Evolutionary conservation across 2,113 vertebrate genomes (phyloP).

Genomic region (Hemibagrus wyckioides): DNA sequence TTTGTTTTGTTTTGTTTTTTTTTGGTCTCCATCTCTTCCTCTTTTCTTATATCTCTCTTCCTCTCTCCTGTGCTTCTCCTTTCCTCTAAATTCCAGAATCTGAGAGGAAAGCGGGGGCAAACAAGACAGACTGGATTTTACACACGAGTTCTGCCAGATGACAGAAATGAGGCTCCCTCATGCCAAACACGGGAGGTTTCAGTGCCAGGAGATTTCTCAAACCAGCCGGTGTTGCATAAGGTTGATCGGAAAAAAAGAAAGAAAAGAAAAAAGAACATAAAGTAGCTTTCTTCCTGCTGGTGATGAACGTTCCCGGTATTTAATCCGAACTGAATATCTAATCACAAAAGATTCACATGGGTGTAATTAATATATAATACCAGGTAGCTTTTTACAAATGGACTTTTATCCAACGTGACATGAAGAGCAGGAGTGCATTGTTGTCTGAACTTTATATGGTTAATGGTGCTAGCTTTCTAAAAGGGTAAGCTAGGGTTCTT

Average conservation of each 20-base stretch:
- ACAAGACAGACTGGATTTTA: conserved; percentile 54
- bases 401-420: not conserved
- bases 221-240: conserved; percentile 12
- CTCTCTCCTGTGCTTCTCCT: conserved; percentile 41
- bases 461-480: not conserved
- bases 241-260: conserved; percentile 37
- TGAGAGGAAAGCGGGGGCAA: conserved; percentile 51
- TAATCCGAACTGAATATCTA: not conserved
- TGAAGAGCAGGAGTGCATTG: not conserved
- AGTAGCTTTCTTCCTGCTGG: conserved; percentile 6
- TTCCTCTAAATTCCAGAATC: conserved; percentile 56
- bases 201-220: conserved; percentile 32
- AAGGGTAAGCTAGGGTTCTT: not conserved
- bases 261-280: too few relatives aligned
- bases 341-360: not conserved
- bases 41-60: conserved; percentile 37
- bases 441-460: not conserved
- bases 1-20: not conserved
- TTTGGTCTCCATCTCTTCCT: conserved; percentile 24
- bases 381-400: too few relatives aligned
- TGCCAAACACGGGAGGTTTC: conserved; percentile 28
- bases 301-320: not conserved
- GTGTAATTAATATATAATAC: not conserved
- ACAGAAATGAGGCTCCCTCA: conserved; percentile 35
- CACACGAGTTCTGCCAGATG: conserved; percentile 26